phyloP scores from a whole-genome alignment of 2,113 vertebrate genomes.

The Xenopus laevis region DNA sequence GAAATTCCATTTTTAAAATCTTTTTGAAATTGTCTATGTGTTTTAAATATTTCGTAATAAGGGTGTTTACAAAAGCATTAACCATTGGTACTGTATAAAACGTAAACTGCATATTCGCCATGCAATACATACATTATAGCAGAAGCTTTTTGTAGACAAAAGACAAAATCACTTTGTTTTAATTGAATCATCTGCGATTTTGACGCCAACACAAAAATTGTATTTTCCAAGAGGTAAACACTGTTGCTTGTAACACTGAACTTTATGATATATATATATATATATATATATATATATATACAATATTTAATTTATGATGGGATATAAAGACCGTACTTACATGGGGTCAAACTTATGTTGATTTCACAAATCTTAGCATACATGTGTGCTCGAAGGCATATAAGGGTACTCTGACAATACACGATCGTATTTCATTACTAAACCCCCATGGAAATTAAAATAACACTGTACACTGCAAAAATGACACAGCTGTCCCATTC shows the following conservation, averaged over 20 bases:
- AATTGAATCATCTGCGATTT: background rate
- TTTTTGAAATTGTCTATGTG: too few relatives aligned
- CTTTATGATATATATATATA: background rate
- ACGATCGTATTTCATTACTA: constrained; percentile 13
- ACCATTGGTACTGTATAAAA: too few relatives aligned
- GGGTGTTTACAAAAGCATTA: too few relatives aligned
- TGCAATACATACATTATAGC: too few relatives aligned
- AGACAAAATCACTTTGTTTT: too few relatives aligned
- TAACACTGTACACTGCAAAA: constrained; percentile 10
- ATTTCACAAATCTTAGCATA: background rate
- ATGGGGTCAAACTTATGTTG: constrained; percentile 8
- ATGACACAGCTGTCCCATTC: constrained; percentile 16
- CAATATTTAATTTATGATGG: constrained; percentile 12
- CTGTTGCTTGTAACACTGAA: background rate
- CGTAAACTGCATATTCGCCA: too few relatives aligned
- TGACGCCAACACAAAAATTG: background rate
- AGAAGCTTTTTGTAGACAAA: too few relatives aligned
- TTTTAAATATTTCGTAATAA: too few relatives aligned
- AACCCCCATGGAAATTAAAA: constrained; percentile 15
- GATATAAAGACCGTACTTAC: constrained; percentile 11
- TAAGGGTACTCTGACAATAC: constrained; percentile 6
- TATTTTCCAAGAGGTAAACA: background rate
- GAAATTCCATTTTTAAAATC: too few relatives aligned
- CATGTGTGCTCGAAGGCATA: background rate
- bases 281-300: background rate